phyloP scores from a whole-genome alignment of 2,113 vertebrate genomes.

The Tragelaphus imberbis region DNA sequence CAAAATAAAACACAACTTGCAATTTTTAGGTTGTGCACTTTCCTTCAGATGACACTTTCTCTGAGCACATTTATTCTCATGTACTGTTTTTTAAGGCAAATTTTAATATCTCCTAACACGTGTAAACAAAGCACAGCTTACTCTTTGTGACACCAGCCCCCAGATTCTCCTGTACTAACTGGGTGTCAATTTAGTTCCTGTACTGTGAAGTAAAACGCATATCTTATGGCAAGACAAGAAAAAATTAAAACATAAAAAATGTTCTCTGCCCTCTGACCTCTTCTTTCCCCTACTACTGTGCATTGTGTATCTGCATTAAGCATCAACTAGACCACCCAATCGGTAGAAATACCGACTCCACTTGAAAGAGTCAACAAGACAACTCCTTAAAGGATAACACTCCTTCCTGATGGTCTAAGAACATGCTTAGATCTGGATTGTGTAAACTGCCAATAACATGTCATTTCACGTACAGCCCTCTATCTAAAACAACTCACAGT shows the following conservation, averaged over 20 bases:
- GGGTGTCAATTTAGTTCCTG: not conserved
- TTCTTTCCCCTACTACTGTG: not conserved
- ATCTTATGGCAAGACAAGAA: not conserved
- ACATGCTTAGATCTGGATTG: not conserved
- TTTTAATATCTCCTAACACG: not conserved
- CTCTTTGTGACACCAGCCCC: not conserved
- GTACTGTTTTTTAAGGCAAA: not conserved
- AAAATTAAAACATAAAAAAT: not conserved
- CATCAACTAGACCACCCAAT: not conserved
- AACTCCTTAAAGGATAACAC: not conserved
- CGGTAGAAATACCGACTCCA: not conserved
- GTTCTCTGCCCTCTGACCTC: not conserved
- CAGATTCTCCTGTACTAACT: not conserved
- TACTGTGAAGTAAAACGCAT: not conserved
- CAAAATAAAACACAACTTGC: not conserved
- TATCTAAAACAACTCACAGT: not conserved
- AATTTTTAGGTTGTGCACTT: not conserved
- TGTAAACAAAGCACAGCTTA: not conserved
- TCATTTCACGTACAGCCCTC: not conserved
- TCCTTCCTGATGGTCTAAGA: not conserved
- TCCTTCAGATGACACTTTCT: not conserved
- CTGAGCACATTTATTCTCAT: not conserved
- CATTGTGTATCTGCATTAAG: not conserved
- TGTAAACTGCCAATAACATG: not conserved
- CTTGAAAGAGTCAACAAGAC: not conserved